phyloP scores from a whole-genome alignment of 2,888 invertebrate genomes.

The Epinotia ramella region DNA sequence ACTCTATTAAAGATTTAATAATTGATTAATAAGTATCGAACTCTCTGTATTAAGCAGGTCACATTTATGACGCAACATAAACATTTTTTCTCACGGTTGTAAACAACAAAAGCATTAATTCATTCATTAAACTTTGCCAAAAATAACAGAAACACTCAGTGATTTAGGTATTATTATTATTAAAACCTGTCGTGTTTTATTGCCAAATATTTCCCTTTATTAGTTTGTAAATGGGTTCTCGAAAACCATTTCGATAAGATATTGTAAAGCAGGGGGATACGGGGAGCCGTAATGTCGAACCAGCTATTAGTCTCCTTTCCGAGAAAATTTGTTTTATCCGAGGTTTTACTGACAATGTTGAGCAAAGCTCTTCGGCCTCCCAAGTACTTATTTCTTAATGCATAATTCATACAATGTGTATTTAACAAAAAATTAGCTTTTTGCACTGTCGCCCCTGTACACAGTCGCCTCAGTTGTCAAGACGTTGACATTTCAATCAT shows the following conservation, averaged over 20 bases:
- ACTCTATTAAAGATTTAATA: no score
- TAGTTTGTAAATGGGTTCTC: no score
- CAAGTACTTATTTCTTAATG: no score
- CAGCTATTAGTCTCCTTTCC: background rate
- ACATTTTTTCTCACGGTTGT: background rate
- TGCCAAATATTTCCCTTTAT: no score
- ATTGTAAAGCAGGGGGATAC: no score
- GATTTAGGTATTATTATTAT: background rate
- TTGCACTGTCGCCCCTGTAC: no score
- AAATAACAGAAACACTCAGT: background rate
- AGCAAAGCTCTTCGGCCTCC: background rate
- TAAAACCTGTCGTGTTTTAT: background rate
- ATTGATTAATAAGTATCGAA: no score
- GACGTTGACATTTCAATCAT: constrained; percentile 4
- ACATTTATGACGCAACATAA: background rate
- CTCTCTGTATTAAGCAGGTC: background rate
- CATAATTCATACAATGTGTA: background rate
- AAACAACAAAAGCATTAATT: background rate
- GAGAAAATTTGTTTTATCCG: background rate
- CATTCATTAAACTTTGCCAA: background rate
- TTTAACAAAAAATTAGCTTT: background rate
- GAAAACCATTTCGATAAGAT: no score
- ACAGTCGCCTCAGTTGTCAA: background rate
- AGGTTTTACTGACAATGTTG: background rate
- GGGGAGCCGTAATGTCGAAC: no score